Evolutionary conservation across 2,113 vertebrate genomes (phyloP).

Genomic region (Pavo muticus): DNA sequence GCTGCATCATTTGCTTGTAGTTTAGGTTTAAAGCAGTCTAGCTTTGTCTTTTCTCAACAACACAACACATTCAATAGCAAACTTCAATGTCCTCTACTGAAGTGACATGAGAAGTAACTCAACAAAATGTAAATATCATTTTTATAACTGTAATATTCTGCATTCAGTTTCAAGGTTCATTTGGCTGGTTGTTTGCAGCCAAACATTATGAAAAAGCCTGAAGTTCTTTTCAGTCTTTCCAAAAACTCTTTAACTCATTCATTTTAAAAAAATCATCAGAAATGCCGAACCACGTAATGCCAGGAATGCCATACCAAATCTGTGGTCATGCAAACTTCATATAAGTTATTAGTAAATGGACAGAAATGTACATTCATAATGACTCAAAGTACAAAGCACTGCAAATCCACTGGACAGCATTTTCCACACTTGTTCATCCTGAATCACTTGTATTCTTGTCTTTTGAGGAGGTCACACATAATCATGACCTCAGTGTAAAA

Average conservation of each 20-base stretch:
- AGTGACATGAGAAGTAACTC: neutral
- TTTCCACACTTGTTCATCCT: constrained; percentile 59
- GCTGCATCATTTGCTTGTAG: neutral
- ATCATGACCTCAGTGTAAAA: constrained; percentile 53
- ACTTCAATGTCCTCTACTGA: neutral
- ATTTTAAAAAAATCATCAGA: neutral
- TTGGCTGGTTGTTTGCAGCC: neutral
- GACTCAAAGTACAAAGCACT: constrained; percentile 3
- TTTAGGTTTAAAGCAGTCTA: neutral
- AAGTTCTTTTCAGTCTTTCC: neutral
- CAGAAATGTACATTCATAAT: neutral
- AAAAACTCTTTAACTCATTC: neutral
- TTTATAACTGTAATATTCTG: neutral
- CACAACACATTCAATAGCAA: neutral
- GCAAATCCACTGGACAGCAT: constrained; percentile 26
- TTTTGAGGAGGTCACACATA: constrained; percentile 22
- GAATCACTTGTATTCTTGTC: constrained; percentile 43
- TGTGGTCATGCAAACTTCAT: neutral
- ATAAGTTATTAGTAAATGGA: neutral
- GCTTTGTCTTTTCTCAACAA: neutral
- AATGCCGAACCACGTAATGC: neutral
- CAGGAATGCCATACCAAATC: neutral
- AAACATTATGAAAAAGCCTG: neutral
- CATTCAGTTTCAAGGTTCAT: neutral
- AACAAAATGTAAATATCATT: fast-evolving